A percentile compares a stretch with the other conserved stretches of the same genome.
Evolutionary conservation across 2,888 invertebrate species (phyloP).

Genomic region (Drosophila neonasuta): DNA sequence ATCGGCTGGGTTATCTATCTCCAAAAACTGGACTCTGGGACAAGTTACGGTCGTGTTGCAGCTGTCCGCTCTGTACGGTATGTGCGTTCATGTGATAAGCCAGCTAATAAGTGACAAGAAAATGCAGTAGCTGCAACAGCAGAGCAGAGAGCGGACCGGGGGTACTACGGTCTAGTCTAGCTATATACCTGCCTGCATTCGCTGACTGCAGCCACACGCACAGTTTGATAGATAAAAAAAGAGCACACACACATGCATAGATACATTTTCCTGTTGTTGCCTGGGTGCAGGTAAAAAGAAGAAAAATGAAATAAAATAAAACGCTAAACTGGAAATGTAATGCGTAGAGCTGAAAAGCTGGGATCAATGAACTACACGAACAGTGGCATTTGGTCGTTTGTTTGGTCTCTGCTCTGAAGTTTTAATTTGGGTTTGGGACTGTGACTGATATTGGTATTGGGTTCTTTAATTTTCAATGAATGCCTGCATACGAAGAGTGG

Average conservation of each 20-base stretch:
- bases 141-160: conserved; percentile 15
- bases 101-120: conserved; percentile 68
- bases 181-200: conserved; percentile 42
- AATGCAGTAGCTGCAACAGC: conserved; percentile 57
- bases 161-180: not conserved
- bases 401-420: conserved; percentile 21
- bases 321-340: conserved; percentile 74
- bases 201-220: conserved; percentile 44
- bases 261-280: conserved; percentile 70
- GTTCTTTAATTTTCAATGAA: conserved; percentile 47
- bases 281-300: conserved; percentile 62
- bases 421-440: conserved; percentile 20
- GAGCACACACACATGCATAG: conserved; percentile 37
- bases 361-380: conserved; percentile 69
- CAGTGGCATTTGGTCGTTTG: conserved; percentile 44
- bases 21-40: conserved; percentile 38
- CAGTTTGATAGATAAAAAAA: conserved; percentile 59
- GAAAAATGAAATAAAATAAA: conserved; percentile 62
- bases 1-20: conserved; percentile 36
- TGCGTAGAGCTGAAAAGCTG: conserved; percentile 68
- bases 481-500: conserved; percentile 7
- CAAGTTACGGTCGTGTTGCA: conserved; percentile 9
- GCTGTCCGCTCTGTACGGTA: conserved; percentile 2
- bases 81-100: conserved; percentile 53
- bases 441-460: conserved; percentile 3